These are phyloP conservation scores for Cinara cedri DNA, from an alignment of 2,888 invertebrate species.

Conservation along the genomic window DNA sequence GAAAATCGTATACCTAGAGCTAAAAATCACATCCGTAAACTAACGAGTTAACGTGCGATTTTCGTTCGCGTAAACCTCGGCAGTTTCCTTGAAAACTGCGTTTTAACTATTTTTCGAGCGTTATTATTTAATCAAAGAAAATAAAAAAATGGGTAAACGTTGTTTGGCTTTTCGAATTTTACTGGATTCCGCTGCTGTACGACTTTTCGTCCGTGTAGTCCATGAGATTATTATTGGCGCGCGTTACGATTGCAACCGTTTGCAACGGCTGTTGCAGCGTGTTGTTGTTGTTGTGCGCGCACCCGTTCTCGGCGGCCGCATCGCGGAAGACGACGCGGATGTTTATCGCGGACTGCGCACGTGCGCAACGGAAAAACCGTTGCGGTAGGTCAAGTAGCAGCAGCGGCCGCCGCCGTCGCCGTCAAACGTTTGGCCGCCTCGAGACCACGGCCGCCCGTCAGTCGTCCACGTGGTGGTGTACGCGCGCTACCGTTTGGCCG, in stretches of 20 bases:
- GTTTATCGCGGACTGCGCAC: conserved; percentile 17
- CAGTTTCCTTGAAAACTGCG: too few species aligned
- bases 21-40: too few species aligned
- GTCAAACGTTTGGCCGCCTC: conserved; percentile 62
- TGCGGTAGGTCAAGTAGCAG: conserved; percentile 33
- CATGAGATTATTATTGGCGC: too few species aligned
- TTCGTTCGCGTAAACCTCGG: too few species aligned
- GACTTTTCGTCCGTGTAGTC: too few species aligned
- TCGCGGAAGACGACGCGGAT: background rate
- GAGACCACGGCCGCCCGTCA: conserved; percentile 72
- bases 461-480: conserved; percentile 53
- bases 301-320: conserved; percentile 11
- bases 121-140: too few species aligned
- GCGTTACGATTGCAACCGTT: background rate
- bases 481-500: conserved; percentile 17
- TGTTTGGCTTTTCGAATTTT: too few species aligned
- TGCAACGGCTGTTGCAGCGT: background rate
- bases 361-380: conserved; percentile 33
- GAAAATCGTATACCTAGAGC: too few species aligned
- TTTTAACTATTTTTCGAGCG: too few species aligned
- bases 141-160: too few species aligned
- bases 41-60: too few species aligned
- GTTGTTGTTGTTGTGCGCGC: background rate
- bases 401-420: conserved; percentile 70
- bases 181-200: too few species aligned